These are phyloP conservation scores for Labia minor DNA, from an alignment of 2,888 invertebrate genomes.

Conservation along the genomic window DNA sequence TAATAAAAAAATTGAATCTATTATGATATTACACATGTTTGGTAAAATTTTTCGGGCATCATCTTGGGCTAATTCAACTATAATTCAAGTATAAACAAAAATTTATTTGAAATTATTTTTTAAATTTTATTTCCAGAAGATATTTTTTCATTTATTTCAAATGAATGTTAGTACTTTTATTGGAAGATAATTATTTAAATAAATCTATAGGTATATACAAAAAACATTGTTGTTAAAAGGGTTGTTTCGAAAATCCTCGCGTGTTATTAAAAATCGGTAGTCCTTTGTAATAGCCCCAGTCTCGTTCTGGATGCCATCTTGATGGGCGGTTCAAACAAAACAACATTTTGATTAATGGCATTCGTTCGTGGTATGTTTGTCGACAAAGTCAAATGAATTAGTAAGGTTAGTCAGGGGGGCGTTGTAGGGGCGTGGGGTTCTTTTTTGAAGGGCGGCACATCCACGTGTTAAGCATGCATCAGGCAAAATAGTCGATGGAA, in stretches of 20 bases:
- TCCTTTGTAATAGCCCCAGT: conserved; percentile 7
- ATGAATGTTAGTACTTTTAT: too few species aligned
- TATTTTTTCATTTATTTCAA: too few species aligned
- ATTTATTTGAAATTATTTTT: too few species aligned
- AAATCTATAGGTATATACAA: not conserved
- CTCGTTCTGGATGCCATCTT: not conserved
- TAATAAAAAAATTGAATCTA: too few species aligned
- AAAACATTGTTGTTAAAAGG: not conserved
- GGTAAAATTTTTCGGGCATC: too few species aligned
- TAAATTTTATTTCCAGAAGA: too few species aligned
- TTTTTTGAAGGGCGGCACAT: conserved; percentile 1
- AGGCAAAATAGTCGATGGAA: not conserved
- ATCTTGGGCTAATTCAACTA: too few species aligned
- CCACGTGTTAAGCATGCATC: conserved; percentile 19
- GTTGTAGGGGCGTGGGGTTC: not conserved
- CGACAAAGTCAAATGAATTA: conserved; percentile 22
- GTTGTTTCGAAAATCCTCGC: not conserved
- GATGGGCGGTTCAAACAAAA: conserved; percentile 8
- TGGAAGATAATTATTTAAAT: too few species aligned
- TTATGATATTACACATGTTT: too few species aligned
- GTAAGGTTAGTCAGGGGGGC: conserved; percentile 18
- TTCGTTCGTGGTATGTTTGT: conserved; percentile 20
- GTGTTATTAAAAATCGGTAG: not conserved
- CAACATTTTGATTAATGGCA: conserved; percentile 19
- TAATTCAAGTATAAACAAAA: too few species aligned